Base-by-base conservation (phyloP, 2,797 vertebrate species). In the Cirrhinus mrigala region DNA sequence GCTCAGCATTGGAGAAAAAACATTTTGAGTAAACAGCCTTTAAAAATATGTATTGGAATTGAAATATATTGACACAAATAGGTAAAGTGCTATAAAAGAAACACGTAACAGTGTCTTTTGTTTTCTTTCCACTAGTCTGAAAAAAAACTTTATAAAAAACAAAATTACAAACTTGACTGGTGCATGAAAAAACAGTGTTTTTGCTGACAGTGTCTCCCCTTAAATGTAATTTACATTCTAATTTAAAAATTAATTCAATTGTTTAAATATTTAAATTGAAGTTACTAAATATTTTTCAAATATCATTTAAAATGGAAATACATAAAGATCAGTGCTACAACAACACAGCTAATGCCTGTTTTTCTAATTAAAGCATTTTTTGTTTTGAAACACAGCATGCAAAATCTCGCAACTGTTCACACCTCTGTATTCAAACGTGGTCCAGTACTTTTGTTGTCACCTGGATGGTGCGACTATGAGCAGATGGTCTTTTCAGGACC, bases 401-500 rank as follows among this genome's bases (percentile, higher is more conserved):
- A 74, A 33, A 74, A 75, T 20, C 16, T 52, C 18, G 0, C 16
- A 52, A 52, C 48, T 11, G 9, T 52, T 24, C 22, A 58, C 6
- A 52, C 12, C 12, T 40, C 74, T 22, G 20, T 56, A 76, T 56
- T 76, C 20, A n/a, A 77, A 58, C 12, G 7, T 20, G 15, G 24
- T 15, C 48, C 48, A 20, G 71, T 77, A 58, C 33, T 9, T 77
- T 77, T 77, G 52, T 58, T 58, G 18, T 77, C 33, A 77, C 52
- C 33, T 77, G 74, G 74, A 77, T 56, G 14, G 29, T 58, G 10
- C 20, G 3, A 40, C 33, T 77, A 11, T 76, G 33, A 77, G 15
- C 54, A 78, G 33, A 78, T 44, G 37, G 54, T 16, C 33, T 24
- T 78, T 60, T 60, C 54, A 62, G 56, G 56, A n/a, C 16, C 2